Evolutionary conservation across 2,113 vertebrate genomes (phyloP).

Genomic region (Notothenia coriiceps): DNA sequence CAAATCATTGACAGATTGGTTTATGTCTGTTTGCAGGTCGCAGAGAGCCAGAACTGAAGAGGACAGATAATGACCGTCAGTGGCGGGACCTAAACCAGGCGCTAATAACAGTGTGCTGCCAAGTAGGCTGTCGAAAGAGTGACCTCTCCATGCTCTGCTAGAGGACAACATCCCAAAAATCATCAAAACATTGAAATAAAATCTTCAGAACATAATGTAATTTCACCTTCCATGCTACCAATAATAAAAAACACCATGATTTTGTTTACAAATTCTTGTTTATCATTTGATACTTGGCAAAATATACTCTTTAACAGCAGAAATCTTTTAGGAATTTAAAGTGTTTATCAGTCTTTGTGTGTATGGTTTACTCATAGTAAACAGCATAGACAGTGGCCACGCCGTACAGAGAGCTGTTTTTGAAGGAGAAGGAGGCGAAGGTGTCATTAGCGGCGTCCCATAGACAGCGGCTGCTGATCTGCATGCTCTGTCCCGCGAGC

Average conservation of each 20-base stretch:
- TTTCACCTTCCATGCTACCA: constrained; percentile 12
- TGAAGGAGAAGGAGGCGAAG: constrained; percentile 85
- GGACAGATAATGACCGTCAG: constrained; percentile 16
- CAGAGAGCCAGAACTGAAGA: constrained; percentile 29
- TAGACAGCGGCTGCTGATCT: constrained; percentile 90
- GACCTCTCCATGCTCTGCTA: constrained; percentile 81
- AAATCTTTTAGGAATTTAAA: neutral
- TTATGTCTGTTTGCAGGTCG: constrained; percentile 55
- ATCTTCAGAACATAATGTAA: constrained; percentile 4
- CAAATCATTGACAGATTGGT: neutral
- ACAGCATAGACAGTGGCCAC: constrained; percentile 88
- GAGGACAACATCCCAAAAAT: constrained; percentile 9
- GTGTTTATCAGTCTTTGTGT: neutral
- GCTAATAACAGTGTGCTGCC: constrained; percentile 74
- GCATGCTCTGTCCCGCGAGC: constrained; percentile 85
- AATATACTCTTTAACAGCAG: neutral
- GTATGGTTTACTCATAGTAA: constrained; percentile 86
- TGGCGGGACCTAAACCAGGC: constrained; percentile 62
- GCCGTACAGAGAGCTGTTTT: constrained; percentile 90
- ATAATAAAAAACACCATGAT: constrained; percentile 25
- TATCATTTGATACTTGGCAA: constrained; percentile 8
- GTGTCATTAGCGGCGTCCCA: constrained; percentile 89
- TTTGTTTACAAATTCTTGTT: constrained; percentile 19
- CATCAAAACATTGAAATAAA: constrained; percentile 20
- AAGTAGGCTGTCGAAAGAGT: constrained; percentile 76